Percentiles rank a stretch among this genome's conserved stretches.
Conservation (phyloP, 2,113 vertebrate genomes). For the Raja brachyura region DNA sequence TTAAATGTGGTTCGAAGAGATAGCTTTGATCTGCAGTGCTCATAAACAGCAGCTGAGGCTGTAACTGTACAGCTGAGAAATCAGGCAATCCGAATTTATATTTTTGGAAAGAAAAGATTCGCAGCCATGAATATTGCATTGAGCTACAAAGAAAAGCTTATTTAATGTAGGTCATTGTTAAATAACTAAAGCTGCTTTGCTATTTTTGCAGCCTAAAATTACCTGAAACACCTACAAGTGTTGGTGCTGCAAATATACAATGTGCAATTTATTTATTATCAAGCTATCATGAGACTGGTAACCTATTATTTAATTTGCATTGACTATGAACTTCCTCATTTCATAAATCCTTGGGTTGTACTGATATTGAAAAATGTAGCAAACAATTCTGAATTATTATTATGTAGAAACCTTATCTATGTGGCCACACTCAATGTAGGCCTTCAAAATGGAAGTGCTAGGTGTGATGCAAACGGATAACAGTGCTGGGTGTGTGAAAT, state of each 20-base stretch:
- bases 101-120: not conserved
- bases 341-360: not conserved
- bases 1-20: constrained; percentile 10
- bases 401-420: not conserved
- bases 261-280: too few species aligned
- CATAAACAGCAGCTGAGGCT: constrained; percentile 26
- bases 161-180: constrained; percentile 18
- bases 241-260: too few species aligned
- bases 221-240: not conserved
- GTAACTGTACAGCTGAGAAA: not conserved
- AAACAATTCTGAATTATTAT: not conserved
- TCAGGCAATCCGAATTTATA: not conserved
- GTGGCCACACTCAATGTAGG: not conserved
- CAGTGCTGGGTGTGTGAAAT: too few species aligned
- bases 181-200: not conserved
- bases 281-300: not conserved
- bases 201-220: not conserved
- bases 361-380: not conserved
- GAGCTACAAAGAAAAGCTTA: not conserved
- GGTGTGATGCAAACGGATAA: too few species aligned
- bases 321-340: not conserved
- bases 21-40: constrained; percentile 19
- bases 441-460: not conserved
- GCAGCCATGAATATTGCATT: constrained; percentile 16
- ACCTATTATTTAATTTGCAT: not conserved